Evolutionary conservation across 1,140 invertebrate genomes (phyloP).

Genomic region (Homarus americanus): DNA sequence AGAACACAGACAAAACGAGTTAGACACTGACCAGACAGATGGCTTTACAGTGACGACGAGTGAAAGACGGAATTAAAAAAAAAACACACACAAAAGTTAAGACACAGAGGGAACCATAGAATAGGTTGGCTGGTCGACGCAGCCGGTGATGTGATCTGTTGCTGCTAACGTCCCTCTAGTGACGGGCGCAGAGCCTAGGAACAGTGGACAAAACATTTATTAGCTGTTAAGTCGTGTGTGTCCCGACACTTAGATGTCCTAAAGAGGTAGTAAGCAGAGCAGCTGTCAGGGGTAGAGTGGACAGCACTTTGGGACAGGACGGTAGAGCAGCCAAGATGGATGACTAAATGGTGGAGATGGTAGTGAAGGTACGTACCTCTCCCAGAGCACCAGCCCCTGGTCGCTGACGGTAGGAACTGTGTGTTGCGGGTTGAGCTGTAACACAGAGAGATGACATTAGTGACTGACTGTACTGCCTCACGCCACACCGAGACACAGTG

Average conservation of each 20-base stretch:
- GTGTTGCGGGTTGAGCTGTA: conserved; percentile 84
- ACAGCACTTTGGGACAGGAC: not conserved
- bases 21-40: too few species aligned
- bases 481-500: too few species aligned
- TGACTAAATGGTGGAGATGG: not conserved
- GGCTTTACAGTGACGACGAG: too few species aligned
- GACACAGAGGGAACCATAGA: too few species aligned
- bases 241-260: not conserved
- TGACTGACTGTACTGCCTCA: too few species aligned
- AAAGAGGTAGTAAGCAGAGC: not conserved
- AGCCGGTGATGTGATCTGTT: too few species aligned
- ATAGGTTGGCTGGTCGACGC: too few species aligned
- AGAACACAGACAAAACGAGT: conserved; percentile 18
- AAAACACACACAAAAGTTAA: too few species aligned
- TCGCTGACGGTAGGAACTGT: conserved; percentile 85
- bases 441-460: not conserved
- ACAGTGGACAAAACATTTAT: not conserved
- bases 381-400: conserved; percentile 82
- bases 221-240: not conserved
- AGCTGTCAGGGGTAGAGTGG: not conserved
- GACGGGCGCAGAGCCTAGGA: too few species aligned
- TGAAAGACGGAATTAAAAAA: too few species aligned
- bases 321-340: not conserved
- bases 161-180: too few species aligned
- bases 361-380: conserved; percentile 77